phyloP scores from a whole-genome alignment of 2,113 vertebrate genomes.

The Ailuropoda melanoleuca region DNA sequence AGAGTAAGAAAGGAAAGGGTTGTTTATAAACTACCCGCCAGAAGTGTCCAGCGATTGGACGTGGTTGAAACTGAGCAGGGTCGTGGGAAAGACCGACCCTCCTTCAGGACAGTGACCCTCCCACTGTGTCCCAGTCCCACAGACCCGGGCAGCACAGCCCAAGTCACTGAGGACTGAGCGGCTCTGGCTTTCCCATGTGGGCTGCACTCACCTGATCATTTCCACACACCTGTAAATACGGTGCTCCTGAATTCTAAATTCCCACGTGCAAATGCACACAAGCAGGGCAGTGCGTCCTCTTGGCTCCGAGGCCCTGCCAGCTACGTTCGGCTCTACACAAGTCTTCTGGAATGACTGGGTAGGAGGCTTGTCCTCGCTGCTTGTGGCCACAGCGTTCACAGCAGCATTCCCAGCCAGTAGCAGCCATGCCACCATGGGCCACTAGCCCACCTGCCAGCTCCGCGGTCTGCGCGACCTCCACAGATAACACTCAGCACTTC shows the following conservation, averaged over 20 bases:
- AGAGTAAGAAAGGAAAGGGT: too few species aligned
- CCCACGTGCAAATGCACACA: fast-evolving
- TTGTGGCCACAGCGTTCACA: neutral
- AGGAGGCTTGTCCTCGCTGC: neutral
- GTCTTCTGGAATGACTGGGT: neutral
- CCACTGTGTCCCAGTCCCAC: neutral
- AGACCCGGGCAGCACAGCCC: neutral
- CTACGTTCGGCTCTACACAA: neutral
- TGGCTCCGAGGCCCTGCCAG: neutral
- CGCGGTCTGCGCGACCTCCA: neutral
- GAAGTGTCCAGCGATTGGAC: too few species aligned
- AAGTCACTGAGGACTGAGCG: neutral
- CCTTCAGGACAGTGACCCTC: neutral
- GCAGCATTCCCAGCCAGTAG: neutral
- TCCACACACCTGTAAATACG: neutral
- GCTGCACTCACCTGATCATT: neutral
- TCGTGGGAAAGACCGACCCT: neutral
- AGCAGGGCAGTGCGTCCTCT: neutral
- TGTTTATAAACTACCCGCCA: neutral
- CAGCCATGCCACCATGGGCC: neutral
- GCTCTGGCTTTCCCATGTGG: neutral
- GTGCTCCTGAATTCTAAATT: neutral
- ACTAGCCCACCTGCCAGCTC: neutral
- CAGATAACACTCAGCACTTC: neutral
- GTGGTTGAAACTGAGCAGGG: neutral